These are phyloP conservation scores for Calliphora vicina DNA, from an alignment of 1,140 invertebrate genomes.

Conservation along the genomic window DNA sequence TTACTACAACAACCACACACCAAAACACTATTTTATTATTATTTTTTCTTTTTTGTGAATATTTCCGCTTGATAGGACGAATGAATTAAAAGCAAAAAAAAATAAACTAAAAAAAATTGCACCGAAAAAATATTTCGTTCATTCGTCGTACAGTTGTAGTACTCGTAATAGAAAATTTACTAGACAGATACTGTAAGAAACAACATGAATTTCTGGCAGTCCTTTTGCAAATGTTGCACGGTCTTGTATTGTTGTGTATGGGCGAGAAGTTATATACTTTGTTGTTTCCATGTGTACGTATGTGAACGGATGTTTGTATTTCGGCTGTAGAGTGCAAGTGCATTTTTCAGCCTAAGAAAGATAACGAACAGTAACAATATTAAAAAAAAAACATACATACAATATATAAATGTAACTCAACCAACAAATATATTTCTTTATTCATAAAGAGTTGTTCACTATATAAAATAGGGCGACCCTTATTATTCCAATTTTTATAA, in stretches of 20 bases:
- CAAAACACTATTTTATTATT: background rate
- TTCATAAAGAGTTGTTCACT: too few species aligned
- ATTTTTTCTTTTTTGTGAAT: conserved; percentile 1
- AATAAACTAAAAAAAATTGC: background rate
- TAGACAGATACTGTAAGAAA: background rate
- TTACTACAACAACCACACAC: background rate
- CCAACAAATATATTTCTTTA: background rate
- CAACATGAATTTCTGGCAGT: background rate
- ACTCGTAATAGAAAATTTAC: background rate
- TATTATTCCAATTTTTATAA: too few species aligned
- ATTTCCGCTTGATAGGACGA: conserved; percentile 3
- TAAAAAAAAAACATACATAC: background rate
- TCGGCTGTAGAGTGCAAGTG: background rate
- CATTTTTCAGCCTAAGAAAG: conserved; percentile 13
- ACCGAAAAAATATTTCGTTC: background rate
- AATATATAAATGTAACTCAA: background rate
- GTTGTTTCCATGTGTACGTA: background rate
- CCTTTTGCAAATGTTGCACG: background rate
- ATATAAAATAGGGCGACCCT: too few species aligned
- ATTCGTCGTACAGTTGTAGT: too few species aligned
- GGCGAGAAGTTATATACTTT: too few species aligned
- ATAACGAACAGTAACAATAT: background rate
- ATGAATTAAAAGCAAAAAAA: background rate
- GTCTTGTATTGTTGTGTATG: too few species aligned
- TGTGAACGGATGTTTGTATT: background rate